A percentile compares a stretch with the other conserved stretches of the same genome.
Conservation (phyloP, 2,113 vertebrate species). For the Balaeniceps rex region DNA sequence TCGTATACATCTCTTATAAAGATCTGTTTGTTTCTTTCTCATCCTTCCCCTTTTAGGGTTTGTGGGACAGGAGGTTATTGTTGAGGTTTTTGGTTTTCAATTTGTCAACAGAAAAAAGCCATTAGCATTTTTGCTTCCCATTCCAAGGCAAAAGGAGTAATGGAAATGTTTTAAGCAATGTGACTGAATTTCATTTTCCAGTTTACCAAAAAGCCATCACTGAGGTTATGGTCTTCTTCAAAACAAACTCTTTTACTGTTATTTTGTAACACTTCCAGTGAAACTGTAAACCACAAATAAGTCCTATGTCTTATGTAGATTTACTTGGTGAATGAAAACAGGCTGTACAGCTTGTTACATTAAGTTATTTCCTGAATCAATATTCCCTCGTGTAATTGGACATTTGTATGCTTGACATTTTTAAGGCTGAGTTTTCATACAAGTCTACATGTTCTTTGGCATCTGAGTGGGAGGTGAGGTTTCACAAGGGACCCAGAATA, state of each 20-base stretch:
- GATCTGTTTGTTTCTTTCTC: background rate
- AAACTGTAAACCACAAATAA: background rate
- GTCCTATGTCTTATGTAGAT: background rate
- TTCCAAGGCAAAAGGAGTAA: background rate
- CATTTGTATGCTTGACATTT: slow-evolving; percentile 11
- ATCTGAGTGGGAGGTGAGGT: background rate
- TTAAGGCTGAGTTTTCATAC: background rate
- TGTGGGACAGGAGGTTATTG: background rate
- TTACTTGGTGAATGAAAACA: background rate
- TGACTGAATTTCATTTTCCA: background rate
- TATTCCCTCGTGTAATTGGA: background rate
- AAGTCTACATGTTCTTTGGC: background rate
- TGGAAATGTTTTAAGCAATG: background rate
- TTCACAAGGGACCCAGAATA: background rate
- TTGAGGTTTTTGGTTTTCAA: background rate
- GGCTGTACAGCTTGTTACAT: background rate
- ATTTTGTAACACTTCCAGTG: background rate
- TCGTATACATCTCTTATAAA: background rate
- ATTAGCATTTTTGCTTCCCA: background rate
- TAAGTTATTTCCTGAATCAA: background rate
- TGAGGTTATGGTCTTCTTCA: background rate
- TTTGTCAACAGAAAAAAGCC: background rate
- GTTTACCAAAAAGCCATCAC: background rate
- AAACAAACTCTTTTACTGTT: background rate
- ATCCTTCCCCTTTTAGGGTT: background rate